Evolutionary conservation across 2,113 vertebrate genomes (phyloP), one percentile per base, ranked within the genome.

Genomic region (Microcebus griseorufus): DNA sequence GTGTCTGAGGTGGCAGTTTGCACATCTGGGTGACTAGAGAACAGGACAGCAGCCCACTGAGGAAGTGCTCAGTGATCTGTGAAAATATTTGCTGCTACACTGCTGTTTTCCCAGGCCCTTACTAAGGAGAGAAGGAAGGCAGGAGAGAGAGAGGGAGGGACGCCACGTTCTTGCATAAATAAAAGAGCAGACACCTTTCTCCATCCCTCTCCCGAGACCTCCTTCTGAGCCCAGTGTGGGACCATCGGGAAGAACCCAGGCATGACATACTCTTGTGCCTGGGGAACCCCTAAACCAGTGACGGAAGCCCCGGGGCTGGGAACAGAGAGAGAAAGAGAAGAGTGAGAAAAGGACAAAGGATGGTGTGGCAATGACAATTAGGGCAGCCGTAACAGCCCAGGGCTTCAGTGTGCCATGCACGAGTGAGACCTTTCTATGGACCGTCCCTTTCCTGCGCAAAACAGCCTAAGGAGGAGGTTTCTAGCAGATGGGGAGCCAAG

Each of bases 331-430:
- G 27, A 17, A 55, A 39, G 20, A 12, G 2, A 8, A 72, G 42
- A 39, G 6, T 0, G 23, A 34, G 55, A 34, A n/a, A 25, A 37
- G 25, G 27, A 60, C 10, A 22, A 13, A 62, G 34, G 45, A 39
- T 39, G 37, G 1, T 0, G 1, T 7, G 45, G 45, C 10, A 6
- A 48, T 27, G 39, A 18, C 9, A 60, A 27, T 42, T 42, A 32
- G 27, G 32, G 51, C 48, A 60, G 16, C 7, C 5, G 14, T 0
- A 16, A 6, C 27, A 34, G 20, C 12, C 48, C 39, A 16, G 39
- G 17, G 20, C 0, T 0, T 4, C 45, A 29, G 1, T 3, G 9
- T 3, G 51, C 53, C 32, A 0, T 6, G 25, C 22, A 25, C 27
- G 5, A 2, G 65, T 48, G 13, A 13, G 22, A 14, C 82, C 23